Evolutionary conservation across 2,113 vertebrate species (phyloP).

Genomic region (Neolamprologus variostigma): DNA sequence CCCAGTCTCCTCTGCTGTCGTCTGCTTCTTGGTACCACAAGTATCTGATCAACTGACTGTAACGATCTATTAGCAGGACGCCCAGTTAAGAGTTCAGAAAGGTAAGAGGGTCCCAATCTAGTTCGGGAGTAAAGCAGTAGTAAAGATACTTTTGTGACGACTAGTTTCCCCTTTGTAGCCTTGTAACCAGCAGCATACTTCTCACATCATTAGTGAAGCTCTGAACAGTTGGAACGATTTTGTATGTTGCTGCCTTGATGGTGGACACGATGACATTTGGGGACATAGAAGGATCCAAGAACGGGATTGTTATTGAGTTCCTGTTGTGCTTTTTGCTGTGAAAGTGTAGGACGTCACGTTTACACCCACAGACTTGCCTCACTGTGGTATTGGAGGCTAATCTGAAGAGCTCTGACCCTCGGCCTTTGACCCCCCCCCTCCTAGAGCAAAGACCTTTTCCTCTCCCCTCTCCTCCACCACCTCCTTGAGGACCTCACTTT

Average conservation of each 20-base stretch:
- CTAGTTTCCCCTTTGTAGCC: background rate
- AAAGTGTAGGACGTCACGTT: background rate
- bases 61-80: background rate
- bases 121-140: background rate
- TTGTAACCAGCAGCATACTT: background rate
- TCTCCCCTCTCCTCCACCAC: background rate
- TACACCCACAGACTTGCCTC: background rate
- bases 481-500: background rate
- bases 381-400: background rate
- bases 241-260: background rate
- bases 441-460: background rate
- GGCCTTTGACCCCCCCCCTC: constrained; percentile 45
- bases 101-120: background rate
- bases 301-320: accelerated
- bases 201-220: background rate
- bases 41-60: background rate
- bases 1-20: background rate
- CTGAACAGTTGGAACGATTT: background rate
- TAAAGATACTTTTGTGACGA: background rate
- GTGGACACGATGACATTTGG: background rate
- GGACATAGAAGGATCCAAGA: background rate
- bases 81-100: background rate
- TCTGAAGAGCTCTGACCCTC: constrained; percentile 32
- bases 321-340: background rate
- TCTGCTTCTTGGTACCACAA: background rate